Base-by-base conservation (phyloP, 2,888 invertebrate species). In the Acleris emargana region DNA sequence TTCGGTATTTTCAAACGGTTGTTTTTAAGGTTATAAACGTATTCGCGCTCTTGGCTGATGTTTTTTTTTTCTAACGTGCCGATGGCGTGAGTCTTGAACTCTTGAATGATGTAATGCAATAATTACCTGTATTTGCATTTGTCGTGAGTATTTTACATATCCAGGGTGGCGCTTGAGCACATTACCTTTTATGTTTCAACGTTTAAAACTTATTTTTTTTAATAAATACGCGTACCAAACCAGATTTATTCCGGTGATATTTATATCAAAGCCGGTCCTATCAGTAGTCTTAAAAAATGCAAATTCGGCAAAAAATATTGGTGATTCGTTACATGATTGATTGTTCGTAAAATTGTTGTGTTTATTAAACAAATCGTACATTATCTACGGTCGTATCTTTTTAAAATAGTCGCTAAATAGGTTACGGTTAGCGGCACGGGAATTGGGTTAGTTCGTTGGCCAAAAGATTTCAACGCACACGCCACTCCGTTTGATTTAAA, bases 51-150 rank as follows among this genome's bases (percentile, higher is more conserved):
- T 71, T 70, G 62, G 38, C 57, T 67, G 64, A 60, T 68, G 70
- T 76, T 73, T 81, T 82, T 28, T 28, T 82, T 82, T 81, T 76
- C 67, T 77, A 73, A 72, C 68, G 67, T 67, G 69, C 77, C 76
- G 71, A 74, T 71, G 76, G 77, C 79, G 80, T 73, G 74, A 71
- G 71, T 76, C 71, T 73, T 69, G 71, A 74, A 73, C 87, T 76
- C 71, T 73, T 69, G 71, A 74, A 73, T 87, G 82, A 88, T 88
- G 88, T 87, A 87, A 89, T 88, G 76, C 86, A 86, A 83, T 84
- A 84, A 87, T 87, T 86, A 86, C 84, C 81, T 77, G 77, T 72
- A 76, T 83, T 79, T 79, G 73, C 77, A 79, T 76, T 73, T 73
- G 69, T 71, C 72, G 71, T 69, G 73, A 72, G 78, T 78, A 78